These are phyloP conservation scores for Ramphastos sulfuratus DNA, from an alignment of 2,113 vertebrate species.

Conservation along the genomic window DNA sequence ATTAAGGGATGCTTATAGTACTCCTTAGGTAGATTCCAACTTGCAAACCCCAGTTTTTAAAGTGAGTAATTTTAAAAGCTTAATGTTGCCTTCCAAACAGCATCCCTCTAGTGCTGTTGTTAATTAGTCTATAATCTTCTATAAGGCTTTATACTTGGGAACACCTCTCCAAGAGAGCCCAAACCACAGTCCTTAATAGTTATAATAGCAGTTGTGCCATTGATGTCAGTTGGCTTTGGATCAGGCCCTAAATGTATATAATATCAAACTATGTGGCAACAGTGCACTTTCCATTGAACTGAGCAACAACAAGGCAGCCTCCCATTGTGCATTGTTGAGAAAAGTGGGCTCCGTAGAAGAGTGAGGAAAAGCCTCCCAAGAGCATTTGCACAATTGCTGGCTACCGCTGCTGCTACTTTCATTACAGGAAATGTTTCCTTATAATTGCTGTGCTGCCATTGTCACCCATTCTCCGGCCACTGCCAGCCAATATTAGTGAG, in stretches of 20 bases:
- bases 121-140: slow-evolving; percentile 34
- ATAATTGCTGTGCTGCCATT: not conserved
- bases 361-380: not conserved
- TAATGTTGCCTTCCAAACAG: slow-evolving; percentile 5
- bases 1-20: not conserved
- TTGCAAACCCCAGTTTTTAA: not conserved
- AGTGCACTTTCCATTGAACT: not conserved
- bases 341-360: not conserved
- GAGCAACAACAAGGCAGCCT: not conserved
- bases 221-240: not conserved
- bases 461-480: not conserved
- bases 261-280: not conserved
- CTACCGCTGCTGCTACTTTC: not conserved
- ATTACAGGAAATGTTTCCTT: not conserved
- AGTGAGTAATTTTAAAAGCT: slow-evolving; percentile 6
- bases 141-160: not conserved
- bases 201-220: not conserved
- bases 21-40: not conserved
- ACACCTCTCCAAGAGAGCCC: not conserved
- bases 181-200: not conserved
- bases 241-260: not conserved
- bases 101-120: not conserved
- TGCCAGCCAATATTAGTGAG: slow-evolving; percentile 17
- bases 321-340: not conserved
- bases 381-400: not conserved